A percentile compares a stretch with the other conserved stretches of the same genome.
Conservation (phyloP, 2,113 vertebrate genomes). For the Aix galericulata region DNA sequence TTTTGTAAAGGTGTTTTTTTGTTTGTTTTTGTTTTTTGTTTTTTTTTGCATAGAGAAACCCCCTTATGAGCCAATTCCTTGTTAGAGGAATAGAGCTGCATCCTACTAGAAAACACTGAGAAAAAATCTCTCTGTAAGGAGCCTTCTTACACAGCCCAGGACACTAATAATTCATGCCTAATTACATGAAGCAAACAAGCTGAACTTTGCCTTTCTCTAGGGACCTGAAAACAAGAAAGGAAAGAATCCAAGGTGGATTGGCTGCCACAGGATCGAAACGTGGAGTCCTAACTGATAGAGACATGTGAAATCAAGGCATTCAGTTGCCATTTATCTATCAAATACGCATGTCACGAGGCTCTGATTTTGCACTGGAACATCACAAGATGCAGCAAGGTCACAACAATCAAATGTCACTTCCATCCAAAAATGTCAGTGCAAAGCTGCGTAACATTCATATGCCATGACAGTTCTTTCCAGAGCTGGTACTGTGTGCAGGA, state of each 20-base stretch:
- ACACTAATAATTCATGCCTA: not conserved
- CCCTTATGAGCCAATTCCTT: not conserved
- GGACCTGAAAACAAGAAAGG: not conserved
- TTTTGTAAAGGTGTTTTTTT: not conserved
- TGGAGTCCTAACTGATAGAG: not conserved
- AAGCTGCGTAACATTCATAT: not conserved
- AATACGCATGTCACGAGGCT: not conserved
- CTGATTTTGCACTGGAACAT: slow-evolving; percentile 23
- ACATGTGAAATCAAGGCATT: slow-evolving; percentile 21
- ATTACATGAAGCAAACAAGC: not conserved
- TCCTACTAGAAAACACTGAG: not conserved
- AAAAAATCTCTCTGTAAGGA: not conserved
- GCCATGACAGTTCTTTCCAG: slow-evolving; percentile 26
- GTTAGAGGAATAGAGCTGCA: not conserved
- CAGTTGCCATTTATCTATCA: not conserved
- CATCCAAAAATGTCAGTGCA: slow-evolving; percentile 18
- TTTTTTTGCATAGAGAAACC: not conserved
- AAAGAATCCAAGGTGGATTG: not conserved
- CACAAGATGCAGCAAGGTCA: slow-evolving; percentile 45
- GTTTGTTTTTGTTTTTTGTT: too few relatives aligned
- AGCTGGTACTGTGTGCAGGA: not conserved
- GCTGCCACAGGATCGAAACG: not conserved
- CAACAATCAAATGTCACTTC: slow-evolving; percentile 46
- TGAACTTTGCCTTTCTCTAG: not conserved
- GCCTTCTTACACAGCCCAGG: not conserved